Conservation (phyloP, 2,113 vertebrate genomes). For the Neogale vison region DNA sequence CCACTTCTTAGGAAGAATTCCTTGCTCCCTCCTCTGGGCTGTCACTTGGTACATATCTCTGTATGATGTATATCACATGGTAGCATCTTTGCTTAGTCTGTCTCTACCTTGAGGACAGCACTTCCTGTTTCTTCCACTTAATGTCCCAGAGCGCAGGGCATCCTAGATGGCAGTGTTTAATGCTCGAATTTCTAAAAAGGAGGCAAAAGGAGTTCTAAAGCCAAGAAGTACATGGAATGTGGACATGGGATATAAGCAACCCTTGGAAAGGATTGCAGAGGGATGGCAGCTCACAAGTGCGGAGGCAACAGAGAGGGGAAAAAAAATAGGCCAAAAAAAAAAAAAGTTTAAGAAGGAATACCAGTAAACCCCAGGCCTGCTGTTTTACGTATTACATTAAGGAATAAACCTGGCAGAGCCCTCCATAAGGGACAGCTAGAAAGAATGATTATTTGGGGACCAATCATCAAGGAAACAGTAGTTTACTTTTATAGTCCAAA, state of each 20-base stretch:
- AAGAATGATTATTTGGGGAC: not conserved
- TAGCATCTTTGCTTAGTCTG: constrained; percentile 8
- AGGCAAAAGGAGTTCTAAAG: not conserved
- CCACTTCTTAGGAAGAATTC: not conserved
- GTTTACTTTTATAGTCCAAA: not conserved
- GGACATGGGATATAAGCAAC: not conserved
- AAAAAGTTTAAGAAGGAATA: not conserved
- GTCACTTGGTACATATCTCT: not conserved
- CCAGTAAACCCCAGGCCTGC: not conserved
- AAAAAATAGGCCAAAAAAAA: not conserved
- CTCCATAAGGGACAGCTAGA: not conserved
- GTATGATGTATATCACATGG: not conserved
- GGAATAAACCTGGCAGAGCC: not conserved
- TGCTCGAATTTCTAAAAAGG: not conserved
- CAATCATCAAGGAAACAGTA: not conserved
- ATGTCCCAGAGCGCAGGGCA: not conserved
- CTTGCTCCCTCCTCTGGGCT: not conserved
- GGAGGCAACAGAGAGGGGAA: not conserved
- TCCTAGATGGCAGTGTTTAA: constrained; percentile 3
- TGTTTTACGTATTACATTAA: not conserved
- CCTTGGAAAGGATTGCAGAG: not conserved
- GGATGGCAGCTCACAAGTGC: not conserved
- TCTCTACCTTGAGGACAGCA: not conserved
- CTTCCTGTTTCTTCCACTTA: not conserved
- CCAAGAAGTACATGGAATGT: not conserved